phyloP scores from a whole-genome alignment of 1,140 invertebrate genomes.

The Cheumatopsyche charites region DNA sequence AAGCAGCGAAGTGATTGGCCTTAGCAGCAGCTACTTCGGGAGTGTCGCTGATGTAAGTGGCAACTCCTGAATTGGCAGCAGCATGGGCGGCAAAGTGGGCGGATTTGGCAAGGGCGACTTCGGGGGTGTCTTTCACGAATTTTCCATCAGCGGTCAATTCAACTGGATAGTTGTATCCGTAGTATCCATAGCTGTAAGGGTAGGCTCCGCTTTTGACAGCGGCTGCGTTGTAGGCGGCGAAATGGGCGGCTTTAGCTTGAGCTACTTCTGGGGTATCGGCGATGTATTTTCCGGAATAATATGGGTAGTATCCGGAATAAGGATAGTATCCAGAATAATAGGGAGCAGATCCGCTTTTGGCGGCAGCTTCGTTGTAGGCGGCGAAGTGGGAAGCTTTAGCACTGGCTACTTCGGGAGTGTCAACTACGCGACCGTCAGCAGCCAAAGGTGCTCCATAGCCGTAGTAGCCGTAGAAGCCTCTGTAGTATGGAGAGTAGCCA shows the following conservation, averaged over 20 bases:
- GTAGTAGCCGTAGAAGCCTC: slow-evolving; percentile 48
- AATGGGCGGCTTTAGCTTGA: slow-evolving; percentile 53
- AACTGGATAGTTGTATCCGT: background rate
- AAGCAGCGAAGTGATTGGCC: slow-evolving; percentile 56
- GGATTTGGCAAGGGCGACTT: slow-evolving; percentile 33
- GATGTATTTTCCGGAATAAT: background rate
- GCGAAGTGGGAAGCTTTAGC: slow-evolving; percentile 59
- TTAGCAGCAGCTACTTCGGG: slow-evolving; percentile 60
- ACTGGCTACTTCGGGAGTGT: slow-evolving; percentile 58
- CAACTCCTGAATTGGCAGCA: background rate
- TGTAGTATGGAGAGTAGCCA: slow-evolving; percentile 9
- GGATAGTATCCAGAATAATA: background rate
- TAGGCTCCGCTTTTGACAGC: slow-evolving; percentile 50
- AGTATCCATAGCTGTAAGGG: slow-evolving; percentile 21
- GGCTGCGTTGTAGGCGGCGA: slow-evolving; percentile 53
- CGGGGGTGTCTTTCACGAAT: slow-evolving; percentile 26
- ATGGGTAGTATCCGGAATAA: background rate
- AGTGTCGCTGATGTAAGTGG: slow-evolving; percentile 50
- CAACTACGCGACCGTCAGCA: slow-evolving; percentile 53
- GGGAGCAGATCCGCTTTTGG: background rate
- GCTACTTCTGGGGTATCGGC: slow-evolving; percentile 52
- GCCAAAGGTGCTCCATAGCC: slow-evolving; percentile 50
- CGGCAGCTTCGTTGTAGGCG: slow-evolving; percentile 17
- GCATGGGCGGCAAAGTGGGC: slow-evolving; percentile 31
- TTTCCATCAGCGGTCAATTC: slow-evolving; percentile 27